Percentiles rank a stretch among this genome's conserved stretches.
Conservation (phyloP, 2,113 vertebrate species). For the Xenopus laevis region DNA sequence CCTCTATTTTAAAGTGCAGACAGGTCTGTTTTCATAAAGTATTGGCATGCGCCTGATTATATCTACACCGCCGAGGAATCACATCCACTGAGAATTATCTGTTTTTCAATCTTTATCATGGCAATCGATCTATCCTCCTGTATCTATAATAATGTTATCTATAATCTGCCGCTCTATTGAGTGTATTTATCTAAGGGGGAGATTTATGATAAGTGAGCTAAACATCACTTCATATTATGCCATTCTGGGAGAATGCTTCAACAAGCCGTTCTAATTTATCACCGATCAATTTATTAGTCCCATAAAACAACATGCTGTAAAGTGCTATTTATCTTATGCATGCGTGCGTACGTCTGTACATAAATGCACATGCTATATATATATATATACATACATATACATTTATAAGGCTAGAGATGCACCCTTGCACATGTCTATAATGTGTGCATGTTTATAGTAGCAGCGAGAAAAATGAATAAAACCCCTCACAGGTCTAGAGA, state of each 20-base stretch:
- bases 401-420: background rate
- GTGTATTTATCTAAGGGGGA: background rate
- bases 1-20: no score
- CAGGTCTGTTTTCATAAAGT: no score
- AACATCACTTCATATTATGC: slow-evolving; percentile 1
- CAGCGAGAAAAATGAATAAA: slow-evolving; percentile 67
- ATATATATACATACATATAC: background rate
- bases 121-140: background rate
- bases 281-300: background rate
- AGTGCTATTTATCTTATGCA: background rate
- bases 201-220: background rate
- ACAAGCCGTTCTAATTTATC: background rate
- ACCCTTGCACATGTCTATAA: slow-evolving; percentile 29
- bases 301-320: background rate
- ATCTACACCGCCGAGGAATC: background rate
- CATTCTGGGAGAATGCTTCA: no score
- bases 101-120: background rate
- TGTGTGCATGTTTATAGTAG: slow-evolving; percentile 59
- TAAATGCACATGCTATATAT: background rate
- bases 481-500: slow-evolving; percentile 76
- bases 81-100: background rate
- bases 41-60: no score
- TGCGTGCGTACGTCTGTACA: no score
- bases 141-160: slow-evolving; percentile 4
- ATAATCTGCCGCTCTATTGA: background rate